Conservation (phyloP, 2,113 vertebrate species). For the Xenus cinereus region DNA sequence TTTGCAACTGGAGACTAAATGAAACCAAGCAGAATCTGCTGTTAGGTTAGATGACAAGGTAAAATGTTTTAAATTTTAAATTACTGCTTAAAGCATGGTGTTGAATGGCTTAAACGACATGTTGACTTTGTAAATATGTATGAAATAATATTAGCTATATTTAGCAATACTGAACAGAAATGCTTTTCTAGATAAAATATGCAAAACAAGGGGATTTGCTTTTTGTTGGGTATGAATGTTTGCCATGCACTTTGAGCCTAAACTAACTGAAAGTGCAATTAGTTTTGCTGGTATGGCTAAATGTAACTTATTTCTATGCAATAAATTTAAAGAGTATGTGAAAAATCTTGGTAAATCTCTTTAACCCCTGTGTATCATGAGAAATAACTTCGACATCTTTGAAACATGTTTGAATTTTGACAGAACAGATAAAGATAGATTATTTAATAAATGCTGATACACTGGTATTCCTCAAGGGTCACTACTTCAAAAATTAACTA, state of each 20-base stretch:
- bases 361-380: slow-evolving; percentile 1
- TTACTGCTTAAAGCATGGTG: slow-evolving; percentile 70
- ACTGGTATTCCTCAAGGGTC: not conserved
- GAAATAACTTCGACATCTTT: not conserved
- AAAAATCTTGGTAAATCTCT: slow-evolving; percentile 11
- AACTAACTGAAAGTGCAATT: not conserved
- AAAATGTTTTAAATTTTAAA: slow-evolving; percentile 77
- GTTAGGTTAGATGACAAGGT: slow-evolving; percentile 81
- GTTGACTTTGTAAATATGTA: slow-evolving; percentile 63
- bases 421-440: not conserved
- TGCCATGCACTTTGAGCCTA: slow-evolving; percentile 32
- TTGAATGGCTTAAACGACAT: slow-evolving; percentile 58
- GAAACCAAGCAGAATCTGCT: slow-evolving; percentile 76
- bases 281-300: slow-evolving; percentile 28
- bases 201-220: slow-evolving; percentile 24
- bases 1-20: slow-evolving; percentile 78
- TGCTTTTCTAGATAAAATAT: slow-evolving; percentile 55
- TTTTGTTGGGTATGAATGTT: slow-evolving; percentile 38
- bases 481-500: not conserved
- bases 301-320: slow-evolving; percentile 20
- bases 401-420: slow-evolving; percentile 2
- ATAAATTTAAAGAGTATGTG: not conserved
- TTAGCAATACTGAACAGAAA: slow-evolving; percentile 19
- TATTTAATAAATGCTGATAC: not conserved
- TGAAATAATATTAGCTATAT: slow-evolving; percentile 37